A percentile compares a stretch with the other conserved stretches of the same genome.
Evolutionary conservation across 2,113 vertebrate genomes (phyloP).

Genomic region (Aptenodytes forsteri): DNA sequence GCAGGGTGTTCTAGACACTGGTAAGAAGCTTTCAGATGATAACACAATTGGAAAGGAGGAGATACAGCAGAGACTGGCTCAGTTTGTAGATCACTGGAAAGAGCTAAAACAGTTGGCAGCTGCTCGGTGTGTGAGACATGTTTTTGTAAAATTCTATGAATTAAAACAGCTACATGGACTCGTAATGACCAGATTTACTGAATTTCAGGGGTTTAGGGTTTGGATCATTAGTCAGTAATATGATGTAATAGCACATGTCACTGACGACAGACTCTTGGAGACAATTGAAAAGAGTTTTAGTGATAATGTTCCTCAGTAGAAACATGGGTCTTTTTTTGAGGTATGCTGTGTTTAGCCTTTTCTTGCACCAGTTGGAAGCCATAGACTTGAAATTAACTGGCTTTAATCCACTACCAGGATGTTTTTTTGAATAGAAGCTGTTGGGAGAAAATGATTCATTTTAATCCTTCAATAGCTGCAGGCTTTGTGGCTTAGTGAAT

Average conservation of each 20-base stretch:
- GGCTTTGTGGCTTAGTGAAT: background rate
- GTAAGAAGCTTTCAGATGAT: conserved; percentile 94
- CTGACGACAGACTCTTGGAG: background rate
- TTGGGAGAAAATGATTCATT: background rate
- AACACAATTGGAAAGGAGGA: conserved; percentile 98
- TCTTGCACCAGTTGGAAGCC: background rate
- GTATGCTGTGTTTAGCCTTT: background rate
- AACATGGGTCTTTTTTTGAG: background rate
- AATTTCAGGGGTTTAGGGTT: background rate
- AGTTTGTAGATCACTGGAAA: conserved; percentile 97
- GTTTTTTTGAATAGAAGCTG: background rate
- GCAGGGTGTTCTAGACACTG: conserved; percentile 94
- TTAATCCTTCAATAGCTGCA: background rate
- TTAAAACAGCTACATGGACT: background rate
- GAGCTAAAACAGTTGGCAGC: conserved; percentile 92
- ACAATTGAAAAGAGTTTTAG: background rate
- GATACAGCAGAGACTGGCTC: conserved; percentile 94
- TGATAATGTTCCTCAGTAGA: background rate
- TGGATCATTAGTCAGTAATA: background rate
- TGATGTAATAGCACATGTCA: background rate
- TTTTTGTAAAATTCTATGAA: background rate
- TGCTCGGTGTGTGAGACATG: conserved; percentile 80
- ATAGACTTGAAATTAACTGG: background rate
- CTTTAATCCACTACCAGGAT: background rate
- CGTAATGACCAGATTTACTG: background rate